A percentile compares a stretch with the other conserved stretches of the same genome.
These are phyloP conservation scores for Halesus radiatus DNA, from an alignment of 1,140 invertebrate genomes.

Conservation along the genomic window DNA sequence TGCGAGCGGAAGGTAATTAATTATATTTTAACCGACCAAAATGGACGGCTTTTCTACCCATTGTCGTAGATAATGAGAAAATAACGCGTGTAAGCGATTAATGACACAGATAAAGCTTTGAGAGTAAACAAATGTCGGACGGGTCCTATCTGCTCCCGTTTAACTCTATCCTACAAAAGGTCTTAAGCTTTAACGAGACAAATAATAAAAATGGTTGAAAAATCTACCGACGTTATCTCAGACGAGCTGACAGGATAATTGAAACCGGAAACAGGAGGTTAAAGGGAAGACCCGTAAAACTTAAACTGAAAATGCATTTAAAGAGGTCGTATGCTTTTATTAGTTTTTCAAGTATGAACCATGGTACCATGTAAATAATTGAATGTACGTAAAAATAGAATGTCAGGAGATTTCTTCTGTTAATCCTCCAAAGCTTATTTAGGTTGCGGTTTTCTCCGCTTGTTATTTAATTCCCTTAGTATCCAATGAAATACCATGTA, in stretches of 20 bases:
- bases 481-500: too few relatives aligned
- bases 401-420: too few relatives aligned
- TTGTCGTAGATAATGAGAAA: conserved; percentile 24
- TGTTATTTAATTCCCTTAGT: too few relatives aligned
- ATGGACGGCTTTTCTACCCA: conserved; percentile 5
- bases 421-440: too few relatives aligned
- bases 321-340: too few relatives aligned
- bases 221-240: conserved; percentile 6
- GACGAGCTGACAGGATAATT: conserved; percentile 50
- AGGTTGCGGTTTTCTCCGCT: too few relatives aligned
- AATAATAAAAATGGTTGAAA: not conserved
- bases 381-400: too few relatives aligned
- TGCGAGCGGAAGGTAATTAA: conserved; percentile 16
- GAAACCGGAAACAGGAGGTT: not conserved
- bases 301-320: not conserved
- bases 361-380: too few relatives aligned
- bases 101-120: conserved; percentile 45
- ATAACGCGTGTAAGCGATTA: conserved; percentile 43
- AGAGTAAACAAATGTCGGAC: conserved; percentile 50
- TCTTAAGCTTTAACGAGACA: conserved; percentile 2
- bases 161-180: not conserved
- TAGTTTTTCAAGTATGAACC: too few relatives aligned
- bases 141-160: conserved; percentile 35
- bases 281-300: not conserved
- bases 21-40: conserved; percentile 12